These are phyloP conservation scores for Valencia hispanica DNA, from an alignment of 2,797 vertebrate species.

Conservation along the genomic window DNA sequence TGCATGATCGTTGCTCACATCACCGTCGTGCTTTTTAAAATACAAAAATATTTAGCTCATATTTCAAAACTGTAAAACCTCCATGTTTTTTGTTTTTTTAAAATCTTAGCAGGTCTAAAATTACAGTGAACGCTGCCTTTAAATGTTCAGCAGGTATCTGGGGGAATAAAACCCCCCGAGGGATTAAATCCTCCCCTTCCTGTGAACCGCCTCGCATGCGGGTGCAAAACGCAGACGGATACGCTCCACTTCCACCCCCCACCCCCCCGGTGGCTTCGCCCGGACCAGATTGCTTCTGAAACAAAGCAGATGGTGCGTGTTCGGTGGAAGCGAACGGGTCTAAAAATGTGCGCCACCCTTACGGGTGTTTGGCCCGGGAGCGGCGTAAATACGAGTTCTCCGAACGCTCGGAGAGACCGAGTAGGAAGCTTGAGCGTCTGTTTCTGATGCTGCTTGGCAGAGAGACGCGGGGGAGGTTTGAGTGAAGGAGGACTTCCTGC, in stretches of 20 bases:
- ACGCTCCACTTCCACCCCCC: conserved; percentile 70
- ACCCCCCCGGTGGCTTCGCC: conserved; percentile 71
- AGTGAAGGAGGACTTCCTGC: conserved; percentile 52
- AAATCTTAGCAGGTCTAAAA: conserved; percentile 23
- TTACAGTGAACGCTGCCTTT: conserved; percentile 9
- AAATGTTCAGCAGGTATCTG: conserved; percentile 27
- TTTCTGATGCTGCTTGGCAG: conserved; percentile 74
- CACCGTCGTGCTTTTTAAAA: conserved; percentile 20
- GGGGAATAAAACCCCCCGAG: conserved; percentile 45
- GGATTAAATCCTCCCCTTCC: conserved; percentile 55
- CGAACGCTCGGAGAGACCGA: conserved; percentile 63
- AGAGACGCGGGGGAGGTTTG: background rate
- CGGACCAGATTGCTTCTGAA: conserved; percentile 82
- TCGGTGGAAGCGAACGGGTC: conserved; percentile 77
- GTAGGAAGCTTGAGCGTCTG: conserved; percentile 75
- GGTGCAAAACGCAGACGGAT: conserved; percentile 64
- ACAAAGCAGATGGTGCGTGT: conserved; percentile 83
- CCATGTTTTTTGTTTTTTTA: conserved; percentile 3
- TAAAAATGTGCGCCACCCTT: conserved; percentile 75
- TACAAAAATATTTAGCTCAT: background rate
- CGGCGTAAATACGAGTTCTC: conserved; percentile 72
- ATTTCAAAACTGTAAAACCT: conserved; percentile 11
- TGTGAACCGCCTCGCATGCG: conserved; percentile 76
- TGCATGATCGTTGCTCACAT: background rate
- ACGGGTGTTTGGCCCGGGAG: conserved; percentile 66